phyloP scores from a whole-genome alignment of 2,888 invertebrate species.

The Apamea anceps region DNA sequence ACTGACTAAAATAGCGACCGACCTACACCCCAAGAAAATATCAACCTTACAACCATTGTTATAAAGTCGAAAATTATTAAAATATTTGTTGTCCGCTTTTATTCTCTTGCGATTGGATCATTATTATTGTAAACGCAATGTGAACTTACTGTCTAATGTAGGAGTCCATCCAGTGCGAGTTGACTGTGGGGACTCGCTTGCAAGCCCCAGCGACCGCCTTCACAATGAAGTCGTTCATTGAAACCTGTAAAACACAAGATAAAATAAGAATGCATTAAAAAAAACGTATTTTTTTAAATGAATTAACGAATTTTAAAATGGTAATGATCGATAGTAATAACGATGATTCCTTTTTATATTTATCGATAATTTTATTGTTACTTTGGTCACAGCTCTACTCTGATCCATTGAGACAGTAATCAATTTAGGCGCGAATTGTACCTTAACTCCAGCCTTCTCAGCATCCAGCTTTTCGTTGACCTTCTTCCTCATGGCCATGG shows the following conservation, averaged over 20 bases:
- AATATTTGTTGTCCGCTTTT: not conserved
- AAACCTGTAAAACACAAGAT: constrained; percentile 87
- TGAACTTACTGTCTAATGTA: constrained; percentile 96
- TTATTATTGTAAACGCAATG: not conserved
- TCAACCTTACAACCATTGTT: not conserved
- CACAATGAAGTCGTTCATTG: constrained; percentile 98
- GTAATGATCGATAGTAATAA: not conserved
- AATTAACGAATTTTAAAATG: not conserved
- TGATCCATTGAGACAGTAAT: not conserved
- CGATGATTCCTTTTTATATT: not conserved
- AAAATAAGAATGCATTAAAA: not conserved
- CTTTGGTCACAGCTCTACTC: not conserved
- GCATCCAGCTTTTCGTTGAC: constrained; percentile 95
- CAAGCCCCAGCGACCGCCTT: constrained; percentile 98
- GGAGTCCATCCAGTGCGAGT: constrained; percentile 98
- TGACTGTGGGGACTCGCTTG: constrained; percentile 97
- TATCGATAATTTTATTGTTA: not conserved
- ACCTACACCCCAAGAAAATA: not conserved
- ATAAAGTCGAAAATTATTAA: not conserved
- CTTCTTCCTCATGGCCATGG: constrained; percentile 93
- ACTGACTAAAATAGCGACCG: not conserved
- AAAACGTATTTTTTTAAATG: no score
- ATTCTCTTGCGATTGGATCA: not conserved
- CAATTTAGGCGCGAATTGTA: constrained; percentile 41
- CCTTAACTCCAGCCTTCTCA: constrained; percentile 92